A percentile compares a stretch with the other conserved stretches of the same genome.
Conservation (phyloP, 1,140 invertebrate species). For the Aporrectodea caliginosa region DNA sequence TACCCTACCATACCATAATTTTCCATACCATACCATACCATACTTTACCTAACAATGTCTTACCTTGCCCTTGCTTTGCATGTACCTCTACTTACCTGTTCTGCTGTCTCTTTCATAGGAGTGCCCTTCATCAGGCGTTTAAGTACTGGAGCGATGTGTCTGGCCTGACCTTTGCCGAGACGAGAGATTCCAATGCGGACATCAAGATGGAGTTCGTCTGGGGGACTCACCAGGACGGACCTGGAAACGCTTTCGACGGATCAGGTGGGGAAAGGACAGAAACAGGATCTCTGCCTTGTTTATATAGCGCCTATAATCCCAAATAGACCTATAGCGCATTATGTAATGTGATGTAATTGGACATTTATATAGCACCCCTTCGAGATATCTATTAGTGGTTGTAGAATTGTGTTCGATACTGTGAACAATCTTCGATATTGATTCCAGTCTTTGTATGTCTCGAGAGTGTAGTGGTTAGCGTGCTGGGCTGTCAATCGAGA, state of each 20-base stretch:
- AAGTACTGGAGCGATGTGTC: constrained; percentile 28
- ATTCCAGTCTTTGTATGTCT: too few species aligned
- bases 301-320: not conserved
- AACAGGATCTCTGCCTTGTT: not conserved
- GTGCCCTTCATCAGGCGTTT: constrained; percentile 25
- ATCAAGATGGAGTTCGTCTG: constrained; percentile 25
- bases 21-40: not conserved
- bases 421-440: not conserved
- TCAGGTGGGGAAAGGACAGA: not conserved
- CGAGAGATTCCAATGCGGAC: constrained; percentile 9
- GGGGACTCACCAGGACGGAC: constrained; percentile 22
- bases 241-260: constrained; percentile 32
- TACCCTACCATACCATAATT: not conserved
- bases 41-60: not conserved
- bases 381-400: not conserved
- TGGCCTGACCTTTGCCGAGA: constrained; percentile 20
- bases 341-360: too few species aligned
- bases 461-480: too few species aligned
- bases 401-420: not conserved
- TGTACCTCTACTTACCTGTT: not conserved
- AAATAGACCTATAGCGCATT: too few species aligned
- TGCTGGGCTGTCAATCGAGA: too few species aligned
- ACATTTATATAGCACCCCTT: not conserved
- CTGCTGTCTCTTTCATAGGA: constrained; percentile 9
- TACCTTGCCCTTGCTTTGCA: not conserved